Evolutionary conservation across 2,797 vertebrate genomes (phyloP).

Genomic region (Smutsia temminckii): DNA sequence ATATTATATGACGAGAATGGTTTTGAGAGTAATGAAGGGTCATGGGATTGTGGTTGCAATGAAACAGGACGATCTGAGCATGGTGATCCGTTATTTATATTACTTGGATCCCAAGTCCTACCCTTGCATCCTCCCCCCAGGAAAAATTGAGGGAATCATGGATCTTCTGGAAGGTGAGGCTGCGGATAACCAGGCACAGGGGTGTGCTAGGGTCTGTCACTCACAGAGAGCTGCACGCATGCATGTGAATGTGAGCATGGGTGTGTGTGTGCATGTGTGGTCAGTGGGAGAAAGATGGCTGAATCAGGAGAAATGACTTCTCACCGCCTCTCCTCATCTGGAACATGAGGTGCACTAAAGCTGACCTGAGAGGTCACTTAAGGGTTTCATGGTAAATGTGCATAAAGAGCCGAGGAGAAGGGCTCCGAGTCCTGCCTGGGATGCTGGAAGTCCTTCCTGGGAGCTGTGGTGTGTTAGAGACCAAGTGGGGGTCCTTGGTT

Average conservation of each 20-base stretch:
- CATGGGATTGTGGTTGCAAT: slow-evolving; percentile 30
- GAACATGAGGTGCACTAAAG: fast-evolving
- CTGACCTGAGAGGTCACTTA: background rate
- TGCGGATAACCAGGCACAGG: background rate
- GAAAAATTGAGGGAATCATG: background rate
- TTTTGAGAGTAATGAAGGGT: slow-evolving; percentile 26
- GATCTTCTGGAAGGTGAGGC: background rate
- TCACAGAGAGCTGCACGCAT: background rate
- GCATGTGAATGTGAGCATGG: background rate
- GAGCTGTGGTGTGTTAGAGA: background rate
- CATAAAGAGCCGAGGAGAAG: background rate
- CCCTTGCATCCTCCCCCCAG: background rate
- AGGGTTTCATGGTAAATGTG: background rate
- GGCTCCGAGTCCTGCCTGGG: background rate
- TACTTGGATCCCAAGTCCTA: background rate
- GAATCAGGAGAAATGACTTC: background rate
- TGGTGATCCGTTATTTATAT: background rate
- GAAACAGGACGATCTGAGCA: slow-evolving; percentile 4
- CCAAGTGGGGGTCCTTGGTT: background rate
- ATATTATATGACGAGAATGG: slow-evolving; percentile 57
- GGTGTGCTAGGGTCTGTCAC: background rate
- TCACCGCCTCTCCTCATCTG: background rate
- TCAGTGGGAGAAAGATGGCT: background rate
- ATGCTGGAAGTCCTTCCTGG: background rate
- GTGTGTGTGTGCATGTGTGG: background rate